Percentiles rank a stretch among this genome's conserved stretches.
phyloP scores from a whole-genome alignment of 2,888 invertebrate species.

The Drosophila birchii region DNA sequence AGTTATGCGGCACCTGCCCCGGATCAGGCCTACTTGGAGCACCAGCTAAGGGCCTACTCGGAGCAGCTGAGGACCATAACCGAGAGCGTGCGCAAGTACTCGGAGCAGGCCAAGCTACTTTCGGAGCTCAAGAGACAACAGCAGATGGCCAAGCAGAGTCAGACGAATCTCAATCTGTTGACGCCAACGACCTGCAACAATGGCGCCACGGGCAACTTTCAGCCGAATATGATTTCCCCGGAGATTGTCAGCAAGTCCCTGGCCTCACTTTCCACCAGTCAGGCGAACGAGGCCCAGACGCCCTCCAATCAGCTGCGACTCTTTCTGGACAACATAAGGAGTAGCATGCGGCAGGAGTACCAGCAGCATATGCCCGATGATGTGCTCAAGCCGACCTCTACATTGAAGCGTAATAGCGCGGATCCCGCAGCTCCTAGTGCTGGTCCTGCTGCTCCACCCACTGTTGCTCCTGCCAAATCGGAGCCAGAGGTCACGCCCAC shows the following conservation, averaged over 20 bases:
- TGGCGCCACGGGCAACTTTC: constrained; percentile 63
- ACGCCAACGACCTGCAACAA: constrained; percentile 54
- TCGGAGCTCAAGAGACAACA: constrained; percentile 84
- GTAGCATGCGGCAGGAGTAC: constrained; percentile 83
- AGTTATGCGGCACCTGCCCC: constrained; percentile 84
- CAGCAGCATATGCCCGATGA: constrained; percentile 83
- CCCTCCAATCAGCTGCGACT: constrained; percentile 83
- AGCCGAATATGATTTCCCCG: constrained; percentile 82
- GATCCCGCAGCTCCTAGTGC: constrained; percentile 1
- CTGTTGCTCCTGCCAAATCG: constrained; percentile 3
- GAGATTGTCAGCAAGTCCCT: constrained; percentile 83
- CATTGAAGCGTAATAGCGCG: constrained; percentile 53
- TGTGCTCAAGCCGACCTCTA: constrained; percentile 67
- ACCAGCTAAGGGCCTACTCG: constrained; percentile 84
- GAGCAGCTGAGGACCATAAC: constrained; percentile 84
- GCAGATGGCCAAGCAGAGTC: constrained; percentile 78
- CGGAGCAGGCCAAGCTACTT: constrained; percentile 84
- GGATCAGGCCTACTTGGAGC: constrained; percentile 84
- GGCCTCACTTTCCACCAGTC: constrained; percentile 76
- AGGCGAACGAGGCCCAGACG: constrained; percentile 80
- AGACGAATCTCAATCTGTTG: constrained; percentile 64
- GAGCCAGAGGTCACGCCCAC: constrained; percentile 74
- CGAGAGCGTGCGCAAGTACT: constrained; percentile 84
- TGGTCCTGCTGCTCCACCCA: not conserved
- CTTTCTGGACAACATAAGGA: constrained; percentile 84